Evolutionary conservation across 2,797 vertebrate species (phyloP).

Genomic region (Xerus rutilus): DNA sequence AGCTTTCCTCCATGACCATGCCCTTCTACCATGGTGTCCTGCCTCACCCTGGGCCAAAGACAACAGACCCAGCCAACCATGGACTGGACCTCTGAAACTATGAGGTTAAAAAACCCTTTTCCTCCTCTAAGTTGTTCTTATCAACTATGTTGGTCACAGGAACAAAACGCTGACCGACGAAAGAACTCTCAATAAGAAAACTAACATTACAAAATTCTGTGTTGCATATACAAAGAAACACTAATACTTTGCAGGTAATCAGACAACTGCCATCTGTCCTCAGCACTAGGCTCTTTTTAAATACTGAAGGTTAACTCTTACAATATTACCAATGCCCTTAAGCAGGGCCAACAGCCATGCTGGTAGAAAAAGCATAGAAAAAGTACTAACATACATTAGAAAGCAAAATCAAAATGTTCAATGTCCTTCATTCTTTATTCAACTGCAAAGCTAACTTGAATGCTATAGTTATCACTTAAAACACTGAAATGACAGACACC

Average conservation of each 20-base stretch:
- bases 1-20: too few relatives aligned
- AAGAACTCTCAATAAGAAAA: conserved; percentile 12
- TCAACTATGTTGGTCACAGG: too few relatives aligned
- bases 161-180: too few relatives aligned
- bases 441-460: not conserved
- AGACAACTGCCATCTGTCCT: conserved; percentile 64
- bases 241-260: conserved; percentile 56
- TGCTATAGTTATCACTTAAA: not conserved
- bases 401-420: not conserved
- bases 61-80: too few relatives aligned
- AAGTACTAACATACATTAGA: not conserved
- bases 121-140: too few relatives aligned
- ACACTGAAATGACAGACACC: not conserved
- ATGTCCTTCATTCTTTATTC: not conserved
- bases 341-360: not conserved
- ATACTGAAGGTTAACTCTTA: not conserved
- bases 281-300: conserved; percentile 13
- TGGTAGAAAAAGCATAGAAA: not conserved
- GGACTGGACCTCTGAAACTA: too few relatives aligned
- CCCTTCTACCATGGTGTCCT: too few relatives aligned
- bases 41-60: too few relatives aligned
- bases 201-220: conserved; percentile 13
- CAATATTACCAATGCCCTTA: not conserved
- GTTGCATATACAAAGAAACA: conserved; percentile 51
- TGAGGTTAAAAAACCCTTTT: too few relatives aligned